Evolutionary conservation across 1,140 invertebrate genomes (phyloP).

Genomic region (Diabrotica undecimpunctata): DNA sequence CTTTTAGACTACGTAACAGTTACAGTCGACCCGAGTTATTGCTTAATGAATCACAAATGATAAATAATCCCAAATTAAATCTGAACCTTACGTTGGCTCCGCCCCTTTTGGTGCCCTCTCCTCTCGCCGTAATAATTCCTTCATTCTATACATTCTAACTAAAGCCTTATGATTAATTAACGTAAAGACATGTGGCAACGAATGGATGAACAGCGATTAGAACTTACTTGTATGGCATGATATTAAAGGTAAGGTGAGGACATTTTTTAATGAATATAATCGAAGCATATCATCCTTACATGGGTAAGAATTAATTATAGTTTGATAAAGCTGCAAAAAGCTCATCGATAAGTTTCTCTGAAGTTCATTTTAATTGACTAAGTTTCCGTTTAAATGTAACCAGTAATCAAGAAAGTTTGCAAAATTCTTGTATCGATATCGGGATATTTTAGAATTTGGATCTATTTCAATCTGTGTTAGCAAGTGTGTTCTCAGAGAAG

Average conservation of each 20-base stretch:
- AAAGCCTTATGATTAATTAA: constrained; percentile 1
- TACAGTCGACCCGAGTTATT: background rate
- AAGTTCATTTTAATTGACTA: no score
- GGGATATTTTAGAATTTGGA: no score
- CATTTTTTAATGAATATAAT: background rate
- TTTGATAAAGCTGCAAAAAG: no score
- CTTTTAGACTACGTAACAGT: background rate
- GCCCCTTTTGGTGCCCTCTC: background rate
- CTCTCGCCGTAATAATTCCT: background rate
- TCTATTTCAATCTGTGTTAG: no score
- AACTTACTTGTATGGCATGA: background rate
- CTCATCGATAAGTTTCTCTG: no score
- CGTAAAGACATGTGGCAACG: background rate
- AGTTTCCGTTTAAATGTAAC: no score
- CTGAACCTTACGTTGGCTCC: background rate
- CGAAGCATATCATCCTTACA: no score
- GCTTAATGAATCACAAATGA: constrained; percentile 2
- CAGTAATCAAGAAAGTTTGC: no score
- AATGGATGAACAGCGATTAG: background rate
- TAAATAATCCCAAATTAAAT: constrained; percentile 3
- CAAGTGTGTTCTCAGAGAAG: no score
- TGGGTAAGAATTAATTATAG: no score
- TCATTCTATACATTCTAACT: background rate
- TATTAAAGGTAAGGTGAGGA: background rate
- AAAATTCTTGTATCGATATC: no score